Evolutionary conservation across 2,797 vertebrate species (phyloP).

Genomic region (Muscicapa striata): DNA sequence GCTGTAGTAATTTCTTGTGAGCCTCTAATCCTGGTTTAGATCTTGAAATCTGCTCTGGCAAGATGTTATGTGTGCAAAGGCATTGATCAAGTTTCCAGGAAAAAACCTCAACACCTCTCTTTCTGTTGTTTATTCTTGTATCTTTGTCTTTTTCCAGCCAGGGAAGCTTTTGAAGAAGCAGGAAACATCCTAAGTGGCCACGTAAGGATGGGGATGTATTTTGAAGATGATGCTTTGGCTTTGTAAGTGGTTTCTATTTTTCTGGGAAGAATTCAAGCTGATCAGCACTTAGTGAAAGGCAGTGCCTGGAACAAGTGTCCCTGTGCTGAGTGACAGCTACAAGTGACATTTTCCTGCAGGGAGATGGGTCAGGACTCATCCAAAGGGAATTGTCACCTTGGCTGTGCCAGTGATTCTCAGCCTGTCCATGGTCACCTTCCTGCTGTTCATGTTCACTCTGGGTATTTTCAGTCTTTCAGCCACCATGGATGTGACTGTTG

Average conservation of each 20-base stretch:
- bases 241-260: slow-evolving; percentile 73
- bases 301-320: background rate
- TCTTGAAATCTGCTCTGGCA: background rate
- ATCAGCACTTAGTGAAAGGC: background rate
- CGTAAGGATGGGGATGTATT: slow-evolving; percentile 73
- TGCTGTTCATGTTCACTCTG: background rate
- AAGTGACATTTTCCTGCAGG: background rate
- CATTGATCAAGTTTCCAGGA: background rate
- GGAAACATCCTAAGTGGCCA: slow-evolving; percentile 69
- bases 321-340: background rate
- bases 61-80: background rate
- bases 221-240: slow-evolving; percentile 66
- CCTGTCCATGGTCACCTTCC: background rate
- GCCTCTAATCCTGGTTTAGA: background rate
- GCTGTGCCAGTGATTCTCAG: background rate
- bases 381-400: background rate
- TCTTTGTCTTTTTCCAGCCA: slow-evolving; percentile 61
- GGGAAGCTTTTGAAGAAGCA: slow-evolving; percentile 72
- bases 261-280: background rate
- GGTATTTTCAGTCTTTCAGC: background rate
- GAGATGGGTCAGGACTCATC: background rate
- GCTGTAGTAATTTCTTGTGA: background rate
- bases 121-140: background rate
- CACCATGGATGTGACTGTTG: rapidly evolving
- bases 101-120: background rate